These are phyloP conservation scores for Myrmecobius fasciatus DNA, from an alignment of 2,113 vertebrate genomes.

Conservation along the genomic window DNA sequence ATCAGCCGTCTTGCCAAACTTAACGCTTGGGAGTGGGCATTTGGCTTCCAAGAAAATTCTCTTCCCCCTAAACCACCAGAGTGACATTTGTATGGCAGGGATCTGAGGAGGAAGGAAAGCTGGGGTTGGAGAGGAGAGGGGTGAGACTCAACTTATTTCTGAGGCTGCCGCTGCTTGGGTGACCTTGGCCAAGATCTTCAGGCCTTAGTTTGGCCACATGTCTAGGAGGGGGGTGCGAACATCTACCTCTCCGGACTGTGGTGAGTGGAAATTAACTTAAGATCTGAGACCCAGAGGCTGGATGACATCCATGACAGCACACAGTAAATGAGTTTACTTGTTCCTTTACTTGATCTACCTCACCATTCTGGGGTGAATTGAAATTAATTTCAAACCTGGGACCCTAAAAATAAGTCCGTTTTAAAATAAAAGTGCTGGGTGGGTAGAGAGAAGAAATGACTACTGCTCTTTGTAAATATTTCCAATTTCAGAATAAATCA, in stretches of 20 bases:
- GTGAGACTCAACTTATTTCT: background rate
- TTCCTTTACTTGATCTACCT: too few species aligned
- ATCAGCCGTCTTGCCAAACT: background rate
- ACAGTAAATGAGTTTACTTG: too few species aligned
- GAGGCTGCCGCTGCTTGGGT: conserved; percentile 57
- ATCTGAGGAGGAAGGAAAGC: background rate
- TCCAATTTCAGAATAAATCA: conserved; percentile 2
- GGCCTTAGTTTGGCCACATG: conserved; percentile 33
- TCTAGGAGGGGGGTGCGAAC: conserved; percentile 43
- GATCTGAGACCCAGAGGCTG: background rate
- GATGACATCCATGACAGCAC: too few species aligned
- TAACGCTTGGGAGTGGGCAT: background rate
- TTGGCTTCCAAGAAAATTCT: background rate
- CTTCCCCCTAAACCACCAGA: background rate
- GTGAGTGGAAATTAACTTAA: conserved; percentile 51
- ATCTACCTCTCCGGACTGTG: conserved; percentile 49
- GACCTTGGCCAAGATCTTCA: conserved; percentile 78
- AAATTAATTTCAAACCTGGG: conserved; percentile 48
- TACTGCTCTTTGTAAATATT: background rate
- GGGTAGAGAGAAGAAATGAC: conserved; percentile 10
- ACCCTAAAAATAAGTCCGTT: conserved; percentile 34
- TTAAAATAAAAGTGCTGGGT: conserved; percentile 38
- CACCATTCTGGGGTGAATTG: background rate
- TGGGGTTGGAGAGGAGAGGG: background rate
- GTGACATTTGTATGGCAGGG: background rate